These are phyloP conservation scores for Carcina quercana DNA, from an alignment of 2,888 invertebrate species.

Conservation along the genomic window DNA sequence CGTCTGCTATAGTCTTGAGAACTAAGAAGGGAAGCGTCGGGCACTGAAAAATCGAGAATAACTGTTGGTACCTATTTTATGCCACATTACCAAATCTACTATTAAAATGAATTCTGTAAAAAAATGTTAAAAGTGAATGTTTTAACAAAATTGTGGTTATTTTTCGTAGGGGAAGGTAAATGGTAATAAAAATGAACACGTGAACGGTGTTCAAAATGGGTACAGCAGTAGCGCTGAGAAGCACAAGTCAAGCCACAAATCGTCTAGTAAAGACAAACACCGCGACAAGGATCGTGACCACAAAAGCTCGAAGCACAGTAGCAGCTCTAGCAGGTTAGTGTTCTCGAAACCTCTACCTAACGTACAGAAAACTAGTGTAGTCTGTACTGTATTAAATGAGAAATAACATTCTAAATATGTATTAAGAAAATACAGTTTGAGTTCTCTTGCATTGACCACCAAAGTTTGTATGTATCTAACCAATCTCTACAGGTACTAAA, in stretches of 20 bases:
- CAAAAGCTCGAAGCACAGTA: conserved; percentile 69
- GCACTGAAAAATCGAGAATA: conserved; percentile 22
- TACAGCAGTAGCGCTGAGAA: conserved; percentile 72
- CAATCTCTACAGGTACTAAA: no score
- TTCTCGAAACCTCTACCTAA: conserved; percentile 51
- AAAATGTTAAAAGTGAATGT: conserved; percentile 4
- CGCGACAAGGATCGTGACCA: conserved; percentile 79
- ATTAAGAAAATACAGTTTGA: no score
- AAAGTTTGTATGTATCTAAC: no score
- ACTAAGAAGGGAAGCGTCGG: conserved; percentile 56
- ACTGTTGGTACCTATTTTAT: conserved; percentile 6
- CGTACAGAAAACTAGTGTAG: no score
- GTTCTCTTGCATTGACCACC: no score
- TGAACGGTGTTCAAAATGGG: conserved; percentile 89
- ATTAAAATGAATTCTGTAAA: no score
- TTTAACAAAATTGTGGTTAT: conserved; percentile 11
- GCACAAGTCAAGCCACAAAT: conserved; percentile 78
- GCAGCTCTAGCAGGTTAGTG: conserved; percentile 64
- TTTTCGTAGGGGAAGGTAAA: conserved; percentile 64
- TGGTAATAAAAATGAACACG: conserved; percentile 74
- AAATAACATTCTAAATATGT: no score
- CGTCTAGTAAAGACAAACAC: conserved; percentile 80
- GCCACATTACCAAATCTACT: not conserved
- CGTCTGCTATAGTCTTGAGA: conserved; percentile 83
- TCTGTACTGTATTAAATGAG: no score